Conservation (phyloP, 2,113 vertebrate species). For the Myiagra hebetior region DNA sequence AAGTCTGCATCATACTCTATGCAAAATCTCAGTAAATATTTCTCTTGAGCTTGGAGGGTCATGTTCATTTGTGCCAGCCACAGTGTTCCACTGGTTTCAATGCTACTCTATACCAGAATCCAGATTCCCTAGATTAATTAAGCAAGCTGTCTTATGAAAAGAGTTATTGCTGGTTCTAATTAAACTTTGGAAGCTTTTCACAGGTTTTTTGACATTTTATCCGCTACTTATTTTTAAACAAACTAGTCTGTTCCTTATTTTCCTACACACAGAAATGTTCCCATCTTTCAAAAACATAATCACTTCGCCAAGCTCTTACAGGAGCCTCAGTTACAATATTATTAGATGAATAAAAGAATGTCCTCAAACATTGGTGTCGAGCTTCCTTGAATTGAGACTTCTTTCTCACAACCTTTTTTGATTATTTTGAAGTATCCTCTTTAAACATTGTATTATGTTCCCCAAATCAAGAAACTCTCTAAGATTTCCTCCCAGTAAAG, state of each 20-base stretch:
- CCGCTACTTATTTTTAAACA: neutral
- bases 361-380: neutral
- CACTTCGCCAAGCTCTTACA: neutral
- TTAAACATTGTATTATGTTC: neutral
- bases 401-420: neutral
- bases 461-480: neutral
- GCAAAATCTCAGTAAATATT: neutral
- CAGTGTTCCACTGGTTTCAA: neutral
- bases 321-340: neutral
- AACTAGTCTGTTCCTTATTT: neutral
- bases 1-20: neutral
- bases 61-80: neutral
- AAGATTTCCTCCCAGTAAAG: neutral
- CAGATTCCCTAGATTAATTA: neutral
- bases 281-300: neutral
- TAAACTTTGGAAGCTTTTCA: constrained; percentile 16
- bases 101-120: neutral
- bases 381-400: neutral
- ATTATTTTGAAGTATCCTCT: neutral
- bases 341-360: neutral
- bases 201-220: constrained; percentile 1
- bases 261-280: neutral
- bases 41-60: neutral
- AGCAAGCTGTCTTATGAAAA: neutral
- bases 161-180: neutral